Evolutionary conservation across 2,888 invertebrate genomes (phyloP).

Genomic region (Drosophila vallismaia): DNA sequence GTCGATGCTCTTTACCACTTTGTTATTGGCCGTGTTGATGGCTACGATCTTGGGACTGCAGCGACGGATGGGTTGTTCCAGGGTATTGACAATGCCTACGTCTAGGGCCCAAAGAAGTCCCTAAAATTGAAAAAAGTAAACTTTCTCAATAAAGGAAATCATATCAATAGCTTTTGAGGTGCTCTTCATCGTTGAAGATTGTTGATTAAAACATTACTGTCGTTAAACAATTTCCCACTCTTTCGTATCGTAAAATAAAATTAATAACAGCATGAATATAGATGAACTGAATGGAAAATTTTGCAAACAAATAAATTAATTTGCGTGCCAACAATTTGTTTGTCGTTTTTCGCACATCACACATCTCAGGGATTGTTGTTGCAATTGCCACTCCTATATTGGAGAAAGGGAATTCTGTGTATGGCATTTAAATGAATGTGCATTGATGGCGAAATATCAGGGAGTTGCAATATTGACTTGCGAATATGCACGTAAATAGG

Average conservation of each 20-base stretch:
- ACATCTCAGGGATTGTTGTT: slow-evolving; percentile 11
- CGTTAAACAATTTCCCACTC: slow-evolving; percentile 7
- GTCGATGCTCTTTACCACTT: slow-evolving; percentile 86
- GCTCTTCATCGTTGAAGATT: slow-evolving; percentile 48
- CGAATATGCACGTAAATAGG: slow-evolving; percentile 4
- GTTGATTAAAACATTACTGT: slow-evolving; percentile 39
- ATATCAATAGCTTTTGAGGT: slow-evolving; percentile 13
- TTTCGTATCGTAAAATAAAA: slow-evolving; percentile 27
- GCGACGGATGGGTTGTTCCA: slow-evolving; percentile 86
- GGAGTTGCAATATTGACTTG: slow-evolving; percentile 5
- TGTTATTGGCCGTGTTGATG: slow-evolving; percentile 85
- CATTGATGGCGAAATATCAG: slow-evolving; percentile 7
- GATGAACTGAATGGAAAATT: slow-evolving; percentile 38
- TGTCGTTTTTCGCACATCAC: slow-evolving; percentile 16
- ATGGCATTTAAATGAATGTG: slow-evolving; percentile 45
- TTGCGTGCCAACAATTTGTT: not conserved
- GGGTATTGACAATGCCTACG: slow-evolving; percentile 86
- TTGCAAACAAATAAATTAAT: slow-evolving; percentile 33
- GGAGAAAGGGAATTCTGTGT: slow-evolving; percentile 13
- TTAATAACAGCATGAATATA: slow-evolving; percentile 8
- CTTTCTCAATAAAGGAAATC: slow-evolving; percentile 8
- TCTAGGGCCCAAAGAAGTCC: slow-evolving; percentile 87
- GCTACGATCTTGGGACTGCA: slow-evolving; percentile 87
- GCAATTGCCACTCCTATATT: slow-evolving; percentile 32
- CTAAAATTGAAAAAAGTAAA: slow-evolving; percentile 55